phyloP scores from a whole-genome alignment of 2,113 vertebrate species.

The Sorex fumeus region DNA sequence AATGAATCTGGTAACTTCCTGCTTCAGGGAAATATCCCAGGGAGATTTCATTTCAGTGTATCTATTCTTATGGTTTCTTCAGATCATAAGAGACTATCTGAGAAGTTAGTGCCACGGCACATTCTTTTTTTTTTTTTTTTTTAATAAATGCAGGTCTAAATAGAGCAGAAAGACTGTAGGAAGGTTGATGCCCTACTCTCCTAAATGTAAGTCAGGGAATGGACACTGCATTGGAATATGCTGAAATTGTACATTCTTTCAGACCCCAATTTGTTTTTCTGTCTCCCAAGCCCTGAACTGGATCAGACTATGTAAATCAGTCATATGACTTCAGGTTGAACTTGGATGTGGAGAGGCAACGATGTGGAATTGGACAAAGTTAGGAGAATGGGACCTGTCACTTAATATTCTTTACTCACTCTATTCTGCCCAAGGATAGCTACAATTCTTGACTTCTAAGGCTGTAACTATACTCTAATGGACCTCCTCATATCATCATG shows the following conservation, averaged over 20 bases:
- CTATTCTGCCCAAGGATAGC: background rate
- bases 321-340: background rate
- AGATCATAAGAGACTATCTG: background rate
- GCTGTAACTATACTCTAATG: background rate
- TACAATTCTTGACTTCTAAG: background rate
- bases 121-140: too few species aligned
- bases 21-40: background rate
- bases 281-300: too few species aligned
- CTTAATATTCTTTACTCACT: background rate
- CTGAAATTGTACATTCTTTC: too few species aligned
- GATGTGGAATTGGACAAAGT: background rate
- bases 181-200: fast-evolving
- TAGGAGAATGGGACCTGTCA: background rate
- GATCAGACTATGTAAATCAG: too few species aligned
- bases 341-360: background rate
- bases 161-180: fast-evolving
- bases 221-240: fast-evolving
- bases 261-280: too few species aligned
- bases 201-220: background rate
- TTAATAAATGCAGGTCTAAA: background rate
- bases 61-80: background rate
- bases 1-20: too few species aligned
- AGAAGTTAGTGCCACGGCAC: background rate
- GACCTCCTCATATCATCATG: too few species aligned
- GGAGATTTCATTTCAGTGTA: too few species aligned